phyloP scores from a whole-genome alignment of 64 coral and sea anemone genomes.

The Trachythela sp. region DNA sequence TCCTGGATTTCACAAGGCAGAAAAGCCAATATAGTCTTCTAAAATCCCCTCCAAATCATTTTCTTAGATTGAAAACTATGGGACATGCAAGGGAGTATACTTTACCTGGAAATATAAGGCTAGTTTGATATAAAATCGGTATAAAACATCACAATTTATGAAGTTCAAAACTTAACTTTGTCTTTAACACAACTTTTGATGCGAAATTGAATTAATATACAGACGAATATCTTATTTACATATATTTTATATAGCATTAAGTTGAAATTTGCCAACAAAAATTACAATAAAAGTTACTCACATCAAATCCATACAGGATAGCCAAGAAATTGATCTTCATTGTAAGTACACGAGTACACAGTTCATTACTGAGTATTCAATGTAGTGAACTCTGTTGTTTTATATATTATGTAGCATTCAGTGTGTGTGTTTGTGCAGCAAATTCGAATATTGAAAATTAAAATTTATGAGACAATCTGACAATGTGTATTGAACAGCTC shows the following conservation, averaged over 20 bases:
- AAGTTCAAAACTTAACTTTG: no score
- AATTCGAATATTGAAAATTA: not conserved
- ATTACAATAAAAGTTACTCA: not conserved
- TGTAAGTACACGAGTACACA: no score
- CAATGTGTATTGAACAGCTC: not conserved
- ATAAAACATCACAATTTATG: no score
- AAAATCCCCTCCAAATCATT: no score
- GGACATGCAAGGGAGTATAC: no score
- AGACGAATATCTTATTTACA: not conserved
- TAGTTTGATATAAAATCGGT: no score
- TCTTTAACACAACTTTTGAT: not conserved
- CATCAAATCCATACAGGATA: not conserved
- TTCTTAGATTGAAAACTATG: no score
- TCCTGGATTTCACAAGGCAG: no score
- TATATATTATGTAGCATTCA: not conserved
- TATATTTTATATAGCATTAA: not conserved
- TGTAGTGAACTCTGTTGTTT: not conserved
- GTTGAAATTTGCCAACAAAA: not conserved
- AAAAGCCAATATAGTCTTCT: no score
- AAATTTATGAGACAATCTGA: not conserved
- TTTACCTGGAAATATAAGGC: no score
- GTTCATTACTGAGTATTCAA: not conserved
- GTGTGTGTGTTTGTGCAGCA: not conserved
- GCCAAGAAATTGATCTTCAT: no score
- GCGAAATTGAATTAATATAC: not conserved